These are phyloP conservation scores for Bovichtus diacanthus DNA, from an alignment of 2,797 vertebrate genomes.

Conservation along the genomic window DNA sequence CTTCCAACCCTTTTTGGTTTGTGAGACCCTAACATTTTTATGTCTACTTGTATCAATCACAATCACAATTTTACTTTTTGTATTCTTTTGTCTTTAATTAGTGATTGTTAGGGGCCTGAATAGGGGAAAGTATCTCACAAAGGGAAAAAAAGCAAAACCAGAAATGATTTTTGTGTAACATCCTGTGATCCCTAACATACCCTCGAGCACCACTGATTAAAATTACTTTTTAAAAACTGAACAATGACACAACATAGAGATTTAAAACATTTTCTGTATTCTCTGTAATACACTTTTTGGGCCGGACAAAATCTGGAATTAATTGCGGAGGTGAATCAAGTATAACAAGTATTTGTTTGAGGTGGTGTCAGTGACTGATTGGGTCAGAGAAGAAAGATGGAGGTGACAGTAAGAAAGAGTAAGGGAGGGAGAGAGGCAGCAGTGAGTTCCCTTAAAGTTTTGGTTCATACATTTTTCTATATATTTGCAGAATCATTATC, in stretches of 20 bases:
- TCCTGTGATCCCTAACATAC: background rate
- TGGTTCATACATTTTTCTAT: slow-evolving; percentile 10
- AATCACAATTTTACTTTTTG: no score
- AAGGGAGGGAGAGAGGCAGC: background rate
- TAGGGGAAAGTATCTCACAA: background rate
- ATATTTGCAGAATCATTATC: slow-evolving; percentile 30
- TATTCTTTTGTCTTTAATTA: no score
- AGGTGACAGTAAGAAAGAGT: slow-evolving; percentile 24
- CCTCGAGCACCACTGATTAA: background rate
- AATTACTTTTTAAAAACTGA: background rate
- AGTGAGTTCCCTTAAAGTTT: background rate
- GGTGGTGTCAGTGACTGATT: slow-evolving; percentile 32
- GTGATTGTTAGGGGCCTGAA: no score
- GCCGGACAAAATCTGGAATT: background rate
- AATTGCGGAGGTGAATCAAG: background rate
- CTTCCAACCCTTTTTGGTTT: background rate
- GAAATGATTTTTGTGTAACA: background rate
- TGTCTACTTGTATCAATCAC: background rate
- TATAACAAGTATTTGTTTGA: background rate
- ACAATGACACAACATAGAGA: background rate
- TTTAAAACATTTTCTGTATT: background rate
- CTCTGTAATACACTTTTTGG: background rate
- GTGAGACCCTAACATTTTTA: background rate
- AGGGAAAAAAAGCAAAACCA: background rate
- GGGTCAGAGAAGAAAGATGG: slow-evolving; percentile 41